phyloP scores from a whole-genome alignment of 2,888 invertebrate genomes.

The Drosophila greeni region DNA sequence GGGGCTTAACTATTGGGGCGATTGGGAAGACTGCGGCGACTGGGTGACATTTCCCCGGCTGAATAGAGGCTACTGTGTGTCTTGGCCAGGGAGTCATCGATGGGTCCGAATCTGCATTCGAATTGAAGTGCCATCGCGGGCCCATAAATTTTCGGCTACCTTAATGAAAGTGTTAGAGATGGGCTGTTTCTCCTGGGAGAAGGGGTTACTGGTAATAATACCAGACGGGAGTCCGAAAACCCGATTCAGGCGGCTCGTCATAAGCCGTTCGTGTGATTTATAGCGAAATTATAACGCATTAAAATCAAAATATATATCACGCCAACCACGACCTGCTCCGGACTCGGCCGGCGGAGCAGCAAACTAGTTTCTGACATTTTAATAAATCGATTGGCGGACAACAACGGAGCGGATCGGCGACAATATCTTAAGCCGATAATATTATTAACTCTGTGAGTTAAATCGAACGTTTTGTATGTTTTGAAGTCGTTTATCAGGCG shows the following conservation, averaged over 20 bases:
- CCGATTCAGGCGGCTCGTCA: slow-evolving; percentile 47
- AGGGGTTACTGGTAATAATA: slow-evolving; percentile 5
- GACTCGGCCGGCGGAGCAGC: slow-evolving; percentile 41
- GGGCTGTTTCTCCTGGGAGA: slow-evolving; percentile 37
- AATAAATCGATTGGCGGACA: slow-evolving; percentile 69
- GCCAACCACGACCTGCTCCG: slow-evolving; percentile 32
- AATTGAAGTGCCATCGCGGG: slow-evolving; percentile 44
- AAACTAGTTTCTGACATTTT: slow-evolving; percentile 74
- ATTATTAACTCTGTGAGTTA: slow-evolving; percentile 71
- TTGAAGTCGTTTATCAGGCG: slow-evolving; percentile 70
- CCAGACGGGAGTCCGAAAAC: slow-evolving; percentile 15
- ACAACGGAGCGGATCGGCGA: slow-evolving; percentile 68
- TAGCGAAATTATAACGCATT: slow-evolving; percentile 73
- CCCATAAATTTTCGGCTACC: slow-evolving; percentile 62
- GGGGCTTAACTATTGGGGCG: slow-evolving; percentile 58
- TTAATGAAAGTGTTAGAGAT: slow-evolving; percentile 63
- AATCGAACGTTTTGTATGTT: slow-evolving; percentile 71
- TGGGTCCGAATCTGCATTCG: slow-evolving; percentile 40
- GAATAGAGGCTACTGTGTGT: slow-evolving; percentile 56
- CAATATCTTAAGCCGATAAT: slow-evolving; percentile 73
- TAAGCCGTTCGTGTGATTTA: slow-evolving; percentile 71
- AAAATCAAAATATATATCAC: slow-evolving; percentile 68
- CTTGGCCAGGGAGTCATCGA: slow-evolving; percentile 32
- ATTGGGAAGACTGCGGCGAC: neutral
- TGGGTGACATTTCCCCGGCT: slow-evolving; percentile 47